Conservation (phyloP, 2,888 invertebrate species). For the Actias luna region DNA sequence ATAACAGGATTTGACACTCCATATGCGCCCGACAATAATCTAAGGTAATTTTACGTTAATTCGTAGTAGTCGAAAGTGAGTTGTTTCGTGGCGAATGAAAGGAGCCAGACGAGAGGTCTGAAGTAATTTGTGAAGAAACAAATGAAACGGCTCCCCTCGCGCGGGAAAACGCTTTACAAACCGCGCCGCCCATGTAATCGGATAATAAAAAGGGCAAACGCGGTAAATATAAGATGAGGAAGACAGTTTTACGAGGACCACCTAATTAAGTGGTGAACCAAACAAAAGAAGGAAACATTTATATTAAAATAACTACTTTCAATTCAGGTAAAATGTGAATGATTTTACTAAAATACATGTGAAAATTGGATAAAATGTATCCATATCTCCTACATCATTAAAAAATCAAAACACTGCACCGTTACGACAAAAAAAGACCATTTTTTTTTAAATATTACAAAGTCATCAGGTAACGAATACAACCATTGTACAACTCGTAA, state of each 20-base stretch:
- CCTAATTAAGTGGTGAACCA: conserved; percentile 81
- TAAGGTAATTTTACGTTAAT: conserved; percentile 65
- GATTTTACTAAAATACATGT: background rate
- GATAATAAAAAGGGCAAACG: conserved; percentile 82
- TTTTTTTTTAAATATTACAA: background rate
- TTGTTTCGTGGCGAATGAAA: conserved; percentile 39
- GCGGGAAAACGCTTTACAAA: conserved; percentile 74
- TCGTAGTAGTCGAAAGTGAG: conserved; percentile 45
- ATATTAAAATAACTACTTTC: conserved; percentile 53
- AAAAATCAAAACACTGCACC: too few species aligned
- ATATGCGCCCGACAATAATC: conserved; percentile 61
- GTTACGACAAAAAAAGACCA: background rate
- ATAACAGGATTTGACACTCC: conserved; percentile 64
- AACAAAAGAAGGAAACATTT: conserved; percentile 74
- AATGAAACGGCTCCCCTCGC: conserved; percentile 80
- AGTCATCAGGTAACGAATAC: background rate
- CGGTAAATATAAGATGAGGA: conserved; percentile 83
- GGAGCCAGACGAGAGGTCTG: conserved; percentile 56
- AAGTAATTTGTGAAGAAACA: conserved; percentile 80
- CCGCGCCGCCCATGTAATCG: conserved; percentile 80
- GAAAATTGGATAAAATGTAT: background rate
- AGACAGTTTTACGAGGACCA: conserved; percentile 81
- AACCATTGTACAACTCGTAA: background rate
- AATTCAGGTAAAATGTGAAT: background rate
- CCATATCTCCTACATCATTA: background rate